Evolutionary conservation across 2,888 invertebrate genomes (phyloP).

Genomic region (Auanema sp.): DNA sequence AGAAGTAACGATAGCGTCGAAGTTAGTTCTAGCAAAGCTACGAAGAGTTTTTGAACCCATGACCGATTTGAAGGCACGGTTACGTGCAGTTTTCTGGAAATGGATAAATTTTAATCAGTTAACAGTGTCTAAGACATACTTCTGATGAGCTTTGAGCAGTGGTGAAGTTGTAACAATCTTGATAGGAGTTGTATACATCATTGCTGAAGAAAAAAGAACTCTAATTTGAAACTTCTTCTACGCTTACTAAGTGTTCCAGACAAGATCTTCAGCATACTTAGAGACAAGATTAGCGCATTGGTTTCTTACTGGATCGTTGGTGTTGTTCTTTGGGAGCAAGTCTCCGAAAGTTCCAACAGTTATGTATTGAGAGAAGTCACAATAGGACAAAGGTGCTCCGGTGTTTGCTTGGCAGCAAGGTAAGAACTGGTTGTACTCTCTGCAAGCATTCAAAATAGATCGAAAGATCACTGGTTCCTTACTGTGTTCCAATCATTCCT

Average conservation of each 20-base stretch:
- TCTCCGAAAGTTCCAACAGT: conserved; percentile 33
- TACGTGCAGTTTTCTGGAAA: conserved; percentile 16
- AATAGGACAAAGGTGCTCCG: conserved; percentile 34
- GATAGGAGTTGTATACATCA: conserved; percentile 52
- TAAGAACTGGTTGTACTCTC: conserved; percentile 37
- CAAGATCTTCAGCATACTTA: conserved; percentile 27
- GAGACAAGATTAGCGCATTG: conserved; percentile 43
- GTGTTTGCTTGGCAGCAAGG: conserved; percentile 36
- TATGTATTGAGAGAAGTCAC: conserved; percentile 36
- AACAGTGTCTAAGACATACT: too few species aligned
- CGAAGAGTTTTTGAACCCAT: conserved; percentile 23
- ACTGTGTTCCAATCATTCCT: conserved; percentile 50
- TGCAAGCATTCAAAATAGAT: conserved; percentile 9
- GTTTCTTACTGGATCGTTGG: conserved; percentile 20
- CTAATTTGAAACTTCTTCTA: not conserved
- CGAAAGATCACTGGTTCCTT: not conserved
- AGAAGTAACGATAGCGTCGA: conserved; percentile 14
- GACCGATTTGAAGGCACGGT: conserved; percentile 26
- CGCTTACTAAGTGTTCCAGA: conserved; percentile 40
- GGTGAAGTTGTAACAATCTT: conserved; percentile 44
- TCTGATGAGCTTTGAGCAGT: not conserved
- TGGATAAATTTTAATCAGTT: conserved; percentile 6
- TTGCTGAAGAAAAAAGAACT: conserved; percentile 31
- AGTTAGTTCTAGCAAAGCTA: conserved; percentile 6
- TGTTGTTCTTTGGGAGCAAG: conserved; percentile 23